phyloP scores from a whole-genome alignment of 2,797 vertebrate genomes.

The Liasis olivaceus region DNA sequence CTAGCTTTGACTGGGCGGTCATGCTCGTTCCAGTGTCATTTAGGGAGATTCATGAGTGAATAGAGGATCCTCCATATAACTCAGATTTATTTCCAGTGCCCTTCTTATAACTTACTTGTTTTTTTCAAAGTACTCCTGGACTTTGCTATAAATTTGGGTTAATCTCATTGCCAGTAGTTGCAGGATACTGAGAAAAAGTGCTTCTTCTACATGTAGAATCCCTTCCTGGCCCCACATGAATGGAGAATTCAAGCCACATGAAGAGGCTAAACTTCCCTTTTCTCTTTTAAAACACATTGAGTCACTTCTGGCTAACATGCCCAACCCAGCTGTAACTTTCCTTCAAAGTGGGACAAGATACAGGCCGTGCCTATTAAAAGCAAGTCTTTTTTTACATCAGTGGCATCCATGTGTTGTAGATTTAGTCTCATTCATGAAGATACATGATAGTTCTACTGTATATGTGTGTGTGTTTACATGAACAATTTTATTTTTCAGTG shows the following conservation, averaged over 20 bases:
- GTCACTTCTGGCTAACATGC: slow-evolving; percentile 3
- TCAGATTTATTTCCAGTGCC: background rate
- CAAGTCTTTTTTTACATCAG: slow-evolving; percentile 1
- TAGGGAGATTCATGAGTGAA: background rate
- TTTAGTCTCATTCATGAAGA: background rate
- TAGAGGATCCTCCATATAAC: background rate
- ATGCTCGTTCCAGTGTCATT: background rate
- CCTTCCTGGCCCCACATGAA: background rate
- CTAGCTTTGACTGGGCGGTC: background rate
- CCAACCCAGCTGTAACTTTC: background rate
- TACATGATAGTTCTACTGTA: background rate
- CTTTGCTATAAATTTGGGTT: background rate
- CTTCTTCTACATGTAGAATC: background rate
- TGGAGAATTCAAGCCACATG: background rate
- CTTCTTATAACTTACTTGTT: background rate
- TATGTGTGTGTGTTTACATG: background rate
- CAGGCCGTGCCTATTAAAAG: background rate
- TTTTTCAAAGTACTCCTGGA: background rate
- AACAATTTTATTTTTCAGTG: background rate
- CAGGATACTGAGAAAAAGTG: background rate
- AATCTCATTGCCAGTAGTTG: background rate
- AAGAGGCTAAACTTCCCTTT: slow-evolving; percentile 1
- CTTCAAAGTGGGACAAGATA: slow-evolving; percentile 2
- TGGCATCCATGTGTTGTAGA: background rate
- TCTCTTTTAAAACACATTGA: background rate